A percentile compares a stretch with the other conserved stretches of the same genome.
Conservation (phyloP, 2,113 vertebrate genomes). For the Hiodon alosoides region DNA sequence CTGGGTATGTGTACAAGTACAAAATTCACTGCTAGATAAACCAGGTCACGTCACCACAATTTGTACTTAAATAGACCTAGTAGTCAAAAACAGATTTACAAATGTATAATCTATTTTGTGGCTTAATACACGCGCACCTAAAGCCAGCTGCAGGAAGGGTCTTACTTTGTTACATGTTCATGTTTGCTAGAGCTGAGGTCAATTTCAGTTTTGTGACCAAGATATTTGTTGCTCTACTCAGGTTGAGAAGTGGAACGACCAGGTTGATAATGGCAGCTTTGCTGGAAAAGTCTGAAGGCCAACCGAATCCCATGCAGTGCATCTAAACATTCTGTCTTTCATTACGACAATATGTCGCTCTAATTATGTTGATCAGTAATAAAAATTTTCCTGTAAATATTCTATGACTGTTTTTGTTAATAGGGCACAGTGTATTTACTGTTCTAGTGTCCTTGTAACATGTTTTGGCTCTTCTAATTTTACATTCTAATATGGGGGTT, state of each 20-base stretch:
- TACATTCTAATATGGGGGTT: no score
- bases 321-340: conserved; percentile 18
- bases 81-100: neutral
- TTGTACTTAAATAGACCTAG: neutral
- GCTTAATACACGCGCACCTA: no score
- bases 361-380: neutral
- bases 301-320: neutral
- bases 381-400: neutral
- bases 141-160: no score
- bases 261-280: conserved; percentile 61
- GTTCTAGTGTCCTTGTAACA: no score
- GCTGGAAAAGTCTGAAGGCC: conserved; percentile 58
- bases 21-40: no score
- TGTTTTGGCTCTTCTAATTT: no score
- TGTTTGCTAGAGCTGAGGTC: no score
- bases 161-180: no score
- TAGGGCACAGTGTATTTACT: no score
- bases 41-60: no score
- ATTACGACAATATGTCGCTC: conserved; percentile 31
- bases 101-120: neutral
- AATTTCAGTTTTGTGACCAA: neutral
- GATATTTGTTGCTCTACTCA: conserved; percentile 30
- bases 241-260: conserved; percentile 63
- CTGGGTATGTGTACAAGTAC: conserved; percentile 50
- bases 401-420: neutral